phyloP scores from a whole-genome alignment of 2,888 invertebrate genomes.

The Amitus sp. region DNA sequence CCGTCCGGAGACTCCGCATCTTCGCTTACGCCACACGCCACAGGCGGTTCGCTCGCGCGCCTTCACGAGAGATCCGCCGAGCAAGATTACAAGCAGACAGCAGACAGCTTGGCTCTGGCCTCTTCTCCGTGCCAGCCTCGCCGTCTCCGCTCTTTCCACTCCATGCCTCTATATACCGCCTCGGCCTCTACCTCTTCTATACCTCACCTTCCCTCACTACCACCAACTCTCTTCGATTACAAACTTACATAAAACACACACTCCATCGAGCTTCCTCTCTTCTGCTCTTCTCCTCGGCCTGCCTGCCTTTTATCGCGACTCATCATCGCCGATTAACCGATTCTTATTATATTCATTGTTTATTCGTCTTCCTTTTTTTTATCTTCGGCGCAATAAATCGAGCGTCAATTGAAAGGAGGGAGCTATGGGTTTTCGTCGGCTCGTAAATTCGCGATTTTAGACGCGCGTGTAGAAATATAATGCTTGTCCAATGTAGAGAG shows the following conservation, averaged over 20 bases:
- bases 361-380: not conserved
- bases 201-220: not conserved
- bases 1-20: conserved; percentile 9
- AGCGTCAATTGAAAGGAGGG: too few species aligned
- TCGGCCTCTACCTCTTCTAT: not conserved
- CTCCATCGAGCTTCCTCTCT: too few species aligned
- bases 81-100: conserved; percentile 55
- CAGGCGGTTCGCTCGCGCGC: conserved; percentile 36
- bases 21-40: conserved; percentile 38
- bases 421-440: too few species aligned
- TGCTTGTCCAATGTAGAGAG: not conserved
- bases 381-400: too few species aligned
- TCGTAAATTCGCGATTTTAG: too few species aligned
- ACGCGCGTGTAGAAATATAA: too few species aligned
- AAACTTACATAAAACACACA: conserved; percentile 16
- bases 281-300: too few species aligned
- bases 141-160: conserved; percentile 44
- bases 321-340: conserved; percentile 5
- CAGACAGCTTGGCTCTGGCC: conserved; percentile 64
- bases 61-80: conserved; percentile 46
- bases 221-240: not conserved
- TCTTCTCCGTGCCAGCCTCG: conserved; percentile 49
- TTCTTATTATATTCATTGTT: not conserved
- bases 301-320: conserved; percentile 3
- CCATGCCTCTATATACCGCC: not conserved